phyloP scores from a whole-genome alignment of 1,140 invertebrate genomes.

The Euborellia annulipes region DNA sequence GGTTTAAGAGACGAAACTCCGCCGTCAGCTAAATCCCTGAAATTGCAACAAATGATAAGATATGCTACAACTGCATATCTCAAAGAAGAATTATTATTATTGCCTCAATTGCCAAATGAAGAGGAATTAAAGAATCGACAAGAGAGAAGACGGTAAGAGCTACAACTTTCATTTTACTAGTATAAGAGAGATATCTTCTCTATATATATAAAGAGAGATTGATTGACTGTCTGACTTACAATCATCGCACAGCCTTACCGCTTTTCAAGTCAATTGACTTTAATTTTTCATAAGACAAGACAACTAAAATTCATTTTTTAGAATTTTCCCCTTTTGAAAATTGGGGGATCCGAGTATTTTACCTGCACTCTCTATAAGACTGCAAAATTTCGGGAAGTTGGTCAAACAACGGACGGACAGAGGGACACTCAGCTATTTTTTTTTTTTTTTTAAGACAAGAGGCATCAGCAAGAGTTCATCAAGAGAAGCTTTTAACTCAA shows the following conservation, averaged over 20 bases:
- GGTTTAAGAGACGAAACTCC: slow-evolving; percentile 41
- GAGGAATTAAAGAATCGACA: slow-evolving; percentile 44
- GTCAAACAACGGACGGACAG: too few species aligned
- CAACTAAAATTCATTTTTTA: neutral
- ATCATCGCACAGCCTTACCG: too few species aligned
- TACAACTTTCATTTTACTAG: neutral
- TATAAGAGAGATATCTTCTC: too few species aligned
- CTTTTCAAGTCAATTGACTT: neutral
- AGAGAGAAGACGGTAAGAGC: slow-evolving; percentile 22
- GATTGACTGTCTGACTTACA: too few species aligned
- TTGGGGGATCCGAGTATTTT: too few species aligned
- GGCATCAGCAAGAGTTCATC: slow-evolving; percentile 14
- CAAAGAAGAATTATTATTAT: slow-evolving; percentile 49
- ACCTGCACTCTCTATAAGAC: too few species aligned
- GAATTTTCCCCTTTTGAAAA: too few species aligned
- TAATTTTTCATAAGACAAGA: neutral
- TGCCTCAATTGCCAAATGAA: slow-evolving; percentile 53
- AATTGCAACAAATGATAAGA: slow-evolving; percentile 49
- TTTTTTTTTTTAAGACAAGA: slow-evolving; percentile 12
- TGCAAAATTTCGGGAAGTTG: too few species aligned
- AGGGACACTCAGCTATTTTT: too few species aligned
- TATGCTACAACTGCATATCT: slow-evolving; percentile 40
- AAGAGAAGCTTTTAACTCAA: slow-evolving; percentile 11
- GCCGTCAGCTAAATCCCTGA: slow-evolving; percentile 39
- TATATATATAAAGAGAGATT: too few species aligned